Evolutionary conservation across 2,113 vertebrate species (phyloP), one percentile per base, ranked within the genome.

Genomic region (Scolopax mira): DNA sequence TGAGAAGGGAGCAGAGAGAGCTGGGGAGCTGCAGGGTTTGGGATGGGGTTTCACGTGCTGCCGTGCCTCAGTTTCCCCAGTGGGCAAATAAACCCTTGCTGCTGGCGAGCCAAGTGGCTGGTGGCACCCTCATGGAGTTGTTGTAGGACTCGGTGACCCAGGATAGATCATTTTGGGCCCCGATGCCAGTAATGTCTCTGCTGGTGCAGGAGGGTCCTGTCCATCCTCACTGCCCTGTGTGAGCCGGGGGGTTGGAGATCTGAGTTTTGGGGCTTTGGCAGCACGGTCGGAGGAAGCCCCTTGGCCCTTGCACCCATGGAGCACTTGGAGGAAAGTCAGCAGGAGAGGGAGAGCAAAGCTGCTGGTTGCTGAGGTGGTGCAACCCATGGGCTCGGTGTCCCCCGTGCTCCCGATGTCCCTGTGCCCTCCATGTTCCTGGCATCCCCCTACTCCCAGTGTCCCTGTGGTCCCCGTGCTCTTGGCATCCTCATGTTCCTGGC

Each of bases 221-320:
- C 51, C 41, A 4, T 48, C 55, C 58, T 33, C 1, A 0, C 54
- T 46, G 69, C 39, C 70, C 30, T 21, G 74, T 1, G 0, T 24
- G 23, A 6, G 46, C 49, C 42, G 2, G 41, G 15, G 27, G 0
- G 33, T 37, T 14, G 6, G 37, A 66, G 46, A 18, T 25, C 2
- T 2, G 60, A 54, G 44, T 5, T 27, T 0, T 48, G 70, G 31
- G 54, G 49, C 35, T 60, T 41, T 23, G 46, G 55, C 27, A 37
- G 22, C 1, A 1, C 1, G 3, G 6, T 3, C 5, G 4, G 64
- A 70, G 69, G 41, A 23, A 31, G 17, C 37, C 69, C 13, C 33
- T 18, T 14, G 31, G 73, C 41, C 13, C 28, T 58, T 72, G 60
- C 15, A 7, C 49, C 1, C 17, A 9, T 66, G 65, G n/a, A 61